Base-by-base conservation (phyloP, 1,140 invertebrate genomes). In the Bacillus rossius region DNA sequence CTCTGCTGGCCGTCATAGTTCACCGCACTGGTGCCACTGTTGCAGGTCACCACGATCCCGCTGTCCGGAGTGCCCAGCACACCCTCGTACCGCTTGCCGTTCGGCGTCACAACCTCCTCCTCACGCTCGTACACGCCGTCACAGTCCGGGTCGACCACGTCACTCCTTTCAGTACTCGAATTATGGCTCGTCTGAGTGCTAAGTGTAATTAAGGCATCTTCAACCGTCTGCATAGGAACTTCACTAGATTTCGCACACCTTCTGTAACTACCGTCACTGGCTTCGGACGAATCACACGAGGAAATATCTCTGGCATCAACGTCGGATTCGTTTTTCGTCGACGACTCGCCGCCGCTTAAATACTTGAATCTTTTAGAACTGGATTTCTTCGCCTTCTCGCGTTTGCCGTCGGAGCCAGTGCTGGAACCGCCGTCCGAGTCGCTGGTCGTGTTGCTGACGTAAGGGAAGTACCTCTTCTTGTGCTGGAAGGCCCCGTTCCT, bases 1-100 rank as follows among this genome's bases (percentile, higher is more conserved):
- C 16, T 17, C 22, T 25, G 8, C 8, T n/a, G 22, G n/a, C 23
- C 16, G 45, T 26, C 29, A 19, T 50, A 38, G 29, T 20, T 22
- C n/a, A 23, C 40, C 20, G 48, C 23, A 22, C 41, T 42, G 2
- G 41, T 16, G 43, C 53, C 43, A 14, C 53, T 55, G 20, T 25
- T 42, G 7, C 20, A 42, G 22, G 41, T 26, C 13, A 55, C 43
- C 8, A 47, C 47, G 42, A 51, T 57, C 14, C 55, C 55, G 51
- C 55, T 57, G 45, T 57, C 55, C 10, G 55, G 55, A n/a, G 55
- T 57, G 38, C 42, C 55, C 7, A 41, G 13, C 13, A 41, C 45
- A 14, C 22, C 22, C 26, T 26, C 48, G 10, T 34, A 38, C 22
- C 41, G 47, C 38, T 51, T 37, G 2, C 20, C 20, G 8, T 23